These are phyloP conservation scores for Stichopus horrens DNA, from an alignment of 53 echinoderm and acorn worm genomes.

Conservation along the genomic window DNA sequence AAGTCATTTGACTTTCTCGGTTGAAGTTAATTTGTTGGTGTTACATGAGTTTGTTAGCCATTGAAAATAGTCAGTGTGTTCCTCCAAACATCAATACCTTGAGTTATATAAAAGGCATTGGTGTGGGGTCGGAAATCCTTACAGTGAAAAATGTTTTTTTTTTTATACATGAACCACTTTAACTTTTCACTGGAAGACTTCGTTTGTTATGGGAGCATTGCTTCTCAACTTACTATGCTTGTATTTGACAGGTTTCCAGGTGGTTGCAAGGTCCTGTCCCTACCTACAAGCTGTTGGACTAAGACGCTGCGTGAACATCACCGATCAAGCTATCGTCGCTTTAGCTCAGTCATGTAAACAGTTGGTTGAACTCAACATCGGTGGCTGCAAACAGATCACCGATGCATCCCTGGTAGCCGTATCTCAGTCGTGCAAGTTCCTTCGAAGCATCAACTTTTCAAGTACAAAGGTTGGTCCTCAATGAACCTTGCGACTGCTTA, in stretches of 20 bases:
- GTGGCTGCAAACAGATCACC: conserved; percentile 73
- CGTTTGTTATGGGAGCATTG: too few relatives aligned
- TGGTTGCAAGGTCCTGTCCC: conserved; percentile 74
- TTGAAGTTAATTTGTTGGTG: too few relatives aligned
- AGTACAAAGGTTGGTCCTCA: conserved; percentile 64
- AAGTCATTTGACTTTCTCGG: too few relatives aligned
- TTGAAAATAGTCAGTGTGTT: too few relatives aligned
- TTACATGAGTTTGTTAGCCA: too few relatives aligned
- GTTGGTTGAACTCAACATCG: conserved; percentile 82
- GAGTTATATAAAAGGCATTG: too few relatives aligned
- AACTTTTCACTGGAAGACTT: too few relatives aligned
- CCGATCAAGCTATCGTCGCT: conserved; percentile 66
- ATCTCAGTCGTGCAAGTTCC: conserved; percentile 75
- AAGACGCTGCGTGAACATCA: conserved; percentile 73
- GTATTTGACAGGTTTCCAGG: conserved; percentile 71
- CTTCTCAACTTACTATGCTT: not conserved
- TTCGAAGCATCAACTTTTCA: conserved; percentile 83
- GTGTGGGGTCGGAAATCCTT: too few relatives aligned
- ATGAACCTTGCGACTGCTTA: not conserved
- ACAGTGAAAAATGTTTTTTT: too few relatives aligned
- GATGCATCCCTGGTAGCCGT: conserved; percentile 85
- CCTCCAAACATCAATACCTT: too few relatives aligned
- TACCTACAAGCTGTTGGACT: conserved; percentile 67
- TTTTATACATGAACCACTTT: too few relatives aligned
- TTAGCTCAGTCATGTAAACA: conserved; percentile 76